Base-by-base conservation (phyloP, 2,113 vertebrate species). In the Mus spicilegus region DNA sequence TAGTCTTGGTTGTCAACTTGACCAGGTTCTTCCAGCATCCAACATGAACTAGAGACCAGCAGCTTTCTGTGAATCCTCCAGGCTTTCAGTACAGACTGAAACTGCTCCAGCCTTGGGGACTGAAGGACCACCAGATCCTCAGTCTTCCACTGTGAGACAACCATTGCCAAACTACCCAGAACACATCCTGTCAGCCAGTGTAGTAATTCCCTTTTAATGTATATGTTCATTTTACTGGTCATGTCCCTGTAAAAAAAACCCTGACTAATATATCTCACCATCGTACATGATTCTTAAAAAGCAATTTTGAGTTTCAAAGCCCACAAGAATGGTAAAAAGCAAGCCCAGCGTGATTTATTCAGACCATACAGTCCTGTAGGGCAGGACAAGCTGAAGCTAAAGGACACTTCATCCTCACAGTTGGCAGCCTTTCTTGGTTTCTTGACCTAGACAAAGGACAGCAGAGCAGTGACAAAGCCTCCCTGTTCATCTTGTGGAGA, bases 401-500 rank as follows among this genome's bases (percentile, higher is more conserved):
- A 94, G 81, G 87, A 73, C 3, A 0, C 30, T 58, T 7, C 7
- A 61, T 56, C 54, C 92, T 90, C 54, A 42, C 0, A 11, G n/a
- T 63, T 76, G 56, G 76, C 33, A 61, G 70, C 42, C n/a, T 86
- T 22, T 72, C 4, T 30, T 61, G 73, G 26, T 85, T 73, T 19
- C 61, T 54, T 86, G 24, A 7, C 51, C 14, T 90, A 3, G 16
- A 30, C 54, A 28, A 26, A 46, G 1, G 28, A 33, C 72, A 90
- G 63, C 19, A 24, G 33, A 36, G 30, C 0, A 11, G 17, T 51
- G 87, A 56, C 33, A 22, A 58, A 30, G 88, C 2, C 73, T 91
- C 1, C 0, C 33, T 1, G 0, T n/a, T 91, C 36, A 2, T 94
- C 77, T 86, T 42, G 0, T 0, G 0, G 80, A 61, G 84, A 19